phyloP scores from a whole-genome alignment of 2,888 invertebrate species.

The Agrochola circellaris region DNA sequence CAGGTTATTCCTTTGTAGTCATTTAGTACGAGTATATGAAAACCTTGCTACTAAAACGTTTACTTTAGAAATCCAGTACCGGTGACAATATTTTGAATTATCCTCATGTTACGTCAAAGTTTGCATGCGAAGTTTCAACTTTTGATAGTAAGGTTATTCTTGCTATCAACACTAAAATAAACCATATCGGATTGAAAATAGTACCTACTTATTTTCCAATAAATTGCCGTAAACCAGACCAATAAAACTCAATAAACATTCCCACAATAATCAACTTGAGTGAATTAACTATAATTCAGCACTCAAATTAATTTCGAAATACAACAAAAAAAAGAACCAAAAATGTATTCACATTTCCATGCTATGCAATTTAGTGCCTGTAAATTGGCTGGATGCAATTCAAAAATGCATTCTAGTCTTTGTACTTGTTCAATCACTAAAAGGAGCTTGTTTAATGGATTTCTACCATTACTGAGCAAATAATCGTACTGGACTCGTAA shows the following conservation, averaged over 20 bases:
- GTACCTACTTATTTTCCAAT: conserved; percentile 18
- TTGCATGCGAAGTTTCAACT: neutral
- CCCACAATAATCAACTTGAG: conserved; percentile 52
- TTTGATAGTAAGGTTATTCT: neutral
- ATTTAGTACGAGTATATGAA: neutral
- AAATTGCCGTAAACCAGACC: conserved; percentile 1
- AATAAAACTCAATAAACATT: conserved; percentile 45
- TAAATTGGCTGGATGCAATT: conserved; percentile 87
- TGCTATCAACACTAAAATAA: neutral
- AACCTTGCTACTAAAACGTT: neutral
- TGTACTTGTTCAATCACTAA: conserved; percentile 89
- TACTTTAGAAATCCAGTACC: too few species aligned
- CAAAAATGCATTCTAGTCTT: conserved; percentile 87
- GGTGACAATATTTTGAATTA: too few species aligned
- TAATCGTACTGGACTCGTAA: conserved; percentile 88
- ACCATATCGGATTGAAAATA: neutral
- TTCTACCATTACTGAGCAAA: conserved; percentile 90
- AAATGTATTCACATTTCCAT: conserved; percentile 68
- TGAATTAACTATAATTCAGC: conserved; percentile 61
- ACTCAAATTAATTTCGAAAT: conserved; percentile 66
- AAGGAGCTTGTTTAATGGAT: conserved; percentile 90
- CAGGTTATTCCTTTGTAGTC: too few species aligned
- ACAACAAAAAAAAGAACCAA: conserved; percentile 54
- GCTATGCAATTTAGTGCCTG: conserved; percentile 82
- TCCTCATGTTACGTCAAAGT: neutral